phyloP scores from a whole-genome alignment of 2,888 invertebrate species.

The Geophilus truncorum region DNA sequence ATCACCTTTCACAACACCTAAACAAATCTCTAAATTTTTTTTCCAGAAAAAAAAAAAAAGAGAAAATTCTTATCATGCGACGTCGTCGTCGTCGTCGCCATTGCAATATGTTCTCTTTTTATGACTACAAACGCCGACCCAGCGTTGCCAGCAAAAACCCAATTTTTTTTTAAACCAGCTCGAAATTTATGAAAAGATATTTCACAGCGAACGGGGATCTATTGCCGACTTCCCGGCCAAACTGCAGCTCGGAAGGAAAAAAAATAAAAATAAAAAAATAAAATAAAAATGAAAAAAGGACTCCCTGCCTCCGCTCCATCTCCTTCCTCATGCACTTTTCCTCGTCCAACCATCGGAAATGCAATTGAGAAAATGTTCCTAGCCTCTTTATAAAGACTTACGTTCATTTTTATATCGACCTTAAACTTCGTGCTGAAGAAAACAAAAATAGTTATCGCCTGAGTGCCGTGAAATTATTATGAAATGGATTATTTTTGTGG shows the following conservation, averaged over 20 bases:
- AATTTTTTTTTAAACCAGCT: not conserved
- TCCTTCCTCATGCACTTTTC: constrained; percentile 15
- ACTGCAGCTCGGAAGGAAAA: not conserved
- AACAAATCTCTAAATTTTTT: not conserved
- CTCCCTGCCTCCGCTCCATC: not conserved
- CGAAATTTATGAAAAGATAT: constrained; percentile 14
- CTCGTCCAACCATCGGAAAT: not conserved
- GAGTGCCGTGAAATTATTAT: too few species aligned
- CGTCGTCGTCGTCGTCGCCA: not conserved
- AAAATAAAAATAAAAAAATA: not conserved
- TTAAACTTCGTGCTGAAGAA: not conserved
- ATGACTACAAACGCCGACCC: not conserved
- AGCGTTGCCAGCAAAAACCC: not conserved
- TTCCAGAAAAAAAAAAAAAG: not conserved
- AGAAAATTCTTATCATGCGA: not conserved
- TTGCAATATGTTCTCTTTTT: constrained; percentile 3
- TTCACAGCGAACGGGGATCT: constrained; percentile 10
- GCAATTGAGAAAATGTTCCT: constrained; percentile 12
- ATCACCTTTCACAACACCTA: not conserved
- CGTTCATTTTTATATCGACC: not conserved
- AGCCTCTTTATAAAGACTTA: not conserved
- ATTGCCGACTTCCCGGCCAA: not conserved
- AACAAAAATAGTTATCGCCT: not conserved
- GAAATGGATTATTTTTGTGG: too few species aligned
- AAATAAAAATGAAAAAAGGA: not conserved